Base-by-base conservation (phyloP, 2,797 vertebrate species). In the Tokudaia muenninki region DNA sequence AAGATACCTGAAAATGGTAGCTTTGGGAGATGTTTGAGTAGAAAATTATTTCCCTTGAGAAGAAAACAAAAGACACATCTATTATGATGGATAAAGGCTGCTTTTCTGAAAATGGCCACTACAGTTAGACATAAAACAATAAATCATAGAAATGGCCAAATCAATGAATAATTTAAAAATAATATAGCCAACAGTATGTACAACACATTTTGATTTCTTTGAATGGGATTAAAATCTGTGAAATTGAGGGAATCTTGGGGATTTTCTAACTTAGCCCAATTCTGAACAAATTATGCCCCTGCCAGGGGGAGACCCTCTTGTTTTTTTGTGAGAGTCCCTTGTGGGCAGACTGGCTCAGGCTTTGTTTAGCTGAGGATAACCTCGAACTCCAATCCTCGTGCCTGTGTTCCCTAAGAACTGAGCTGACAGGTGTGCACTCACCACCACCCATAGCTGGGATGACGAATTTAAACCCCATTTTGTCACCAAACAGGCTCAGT, bases 11-110 rank as follows among this genome's bases (percentile, higher is more conserved):
- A 94, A 94, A 93, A 92, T 70, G 41, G n/a, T 87, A 74, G 59
- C 57, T 97, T 94, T 77, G 63, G 63, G 63, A 94, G 74, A 89
- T 81, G 77, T 90, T 78, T 81, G 59, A 94, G 70, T 61, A 90
- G 47, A 77, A 77, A 65, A 70, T 94, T 92, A 88, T 93, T 95
- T 96, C 81, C 31, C 79, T 91, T 87, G 88, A 91, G 75, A 86
- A 92, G 82, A 95, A 96, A 92, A 31, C 14, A 94, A 61, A 55
- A 88, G 79, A 80, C 6, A 29, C 82, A 26, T 47, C 67, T 95
- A 41, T 37, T 93, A 84, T 80, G 90, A 88, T 87, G 75, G 80
- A 72, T 93, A 87, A 97, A 94, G 59, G 31, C 50, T 94, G 1
- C 78, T 95, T 97, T 91, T 70, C 37, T 83, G 34, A 47, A 86